Evolutionary conservation across 2,797 vertebrate species (phyloP).

Genomic region (Alauda arvensis): DNA sequence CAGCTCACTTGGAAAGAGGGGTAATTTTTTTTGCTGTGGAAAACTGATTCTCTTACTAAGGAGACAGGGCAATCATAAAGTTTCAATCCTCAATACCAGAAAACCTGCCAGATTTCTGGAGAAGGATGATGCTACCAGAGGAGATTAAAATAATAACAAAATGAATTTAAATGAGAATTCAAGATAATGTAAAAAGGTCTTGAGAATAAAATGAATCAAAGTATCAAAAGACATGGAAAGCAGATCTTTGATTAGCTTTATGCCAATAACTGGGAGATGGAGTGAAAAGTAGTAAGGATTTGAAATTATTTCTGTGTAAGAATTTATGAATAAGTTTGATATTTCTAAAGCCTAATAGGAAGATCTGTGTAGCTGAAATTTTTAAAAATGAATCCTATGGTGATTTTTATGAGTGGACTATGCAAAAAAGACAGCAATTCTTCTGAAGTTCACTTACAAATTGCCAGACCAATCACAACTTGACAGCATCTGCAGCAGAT

Average conservation of each 20-base stretch:
- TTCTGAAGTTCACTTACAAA: not conserved
- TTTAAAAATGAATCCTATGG: fast-evolving
- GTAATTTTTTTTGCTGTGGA: not conserved
- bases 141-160: not conserved
- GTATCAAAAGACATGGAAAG: not conserved
- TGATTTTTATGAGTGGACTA: not conserved
- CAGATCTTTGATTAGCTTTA: not conserved
- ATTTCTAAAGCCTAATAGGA: not conserved
- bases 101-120: not conserved
- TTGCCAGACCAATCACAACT: not conserved
- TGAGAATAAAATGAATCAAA: constrained; percentile 8
- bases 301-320: not conserved
- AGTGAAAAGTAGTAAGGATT: not conserved
- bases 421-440: not conserved
- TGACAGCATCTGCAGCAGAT: not conserved
- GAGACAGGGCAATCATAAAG: not conserved
- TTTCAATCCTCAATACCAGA: not conserved
- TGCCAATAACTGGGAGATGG: not conserved
- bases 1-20: not conserved
- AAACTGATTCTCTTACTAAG: not conserved
- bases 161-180: not conserved
- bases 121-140: not conserved
- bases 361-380: not conserved
- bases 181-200: not conserved
- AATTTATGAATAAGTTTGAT: not conserved